Base-by-base conservation (phyloP, 2,888 invertebrate genomes). In the Eupithecia pulchellata region DNA sequence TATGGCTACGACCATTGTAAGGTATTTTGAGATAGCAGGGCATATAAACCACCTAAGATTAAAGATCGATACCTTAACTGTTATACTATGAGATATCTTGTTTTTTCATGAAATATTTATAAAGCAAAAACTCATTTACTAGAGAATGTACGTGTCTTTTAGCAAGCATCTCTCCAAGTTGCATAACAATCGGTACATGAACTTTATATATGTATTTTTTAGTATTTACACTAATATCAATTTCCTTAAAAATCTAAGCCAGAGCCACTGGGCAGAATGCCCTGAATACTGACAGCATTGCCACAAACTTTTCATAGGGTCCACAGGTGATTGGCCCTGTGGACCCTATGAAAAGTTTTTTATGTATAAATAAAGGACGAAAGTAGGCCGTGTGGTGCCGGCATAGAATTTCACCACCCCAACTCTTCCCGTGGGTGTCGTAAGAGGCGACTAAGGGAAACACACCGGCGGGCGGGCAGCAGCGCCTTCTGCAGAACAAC, bases 1-100 rank as follows among this genome's bases (percentile, higher is more conserved):
- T 65, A 71, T 71, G 39, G 57, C 67, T 70, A 64, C 67, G 66
- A 42, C 65, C 67, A 20, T 25, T 61, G 14, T 34, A 25, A 60
- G 32, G 3, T 36, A 32, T 25, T 61, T 17, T 57, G 17, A 27
- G 55, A 55, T 55, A 55, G 55, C 17, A 57, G 17, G 14, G 57
- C 57, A 14, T 17, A 57, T 55, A 52, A 25, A 52, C 42, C 20
- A 42, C 47, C n/a, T 8, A 20, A 3, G 47, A 47, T 42, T n/a
- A 42, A 42, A n/a, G 8, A 42, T 42, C 6, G 42, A 42, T n/a
- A 47, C 9, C 20, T 47, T 47, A 20, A 47, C 47, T 47, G 11
- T 20, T 20, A 11, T 32, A 5, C 6, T 32, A 34, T 3, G 8
- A 11, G 9, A 42, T 47, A 20, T 47, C 9, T 11, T 47, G 6